Evolutionary conservation across 2,797 vertebrate genomes (phyloP), one percentile per base, ranked within the genome.

Genomic region (Argyrosomus regius): DNA sequence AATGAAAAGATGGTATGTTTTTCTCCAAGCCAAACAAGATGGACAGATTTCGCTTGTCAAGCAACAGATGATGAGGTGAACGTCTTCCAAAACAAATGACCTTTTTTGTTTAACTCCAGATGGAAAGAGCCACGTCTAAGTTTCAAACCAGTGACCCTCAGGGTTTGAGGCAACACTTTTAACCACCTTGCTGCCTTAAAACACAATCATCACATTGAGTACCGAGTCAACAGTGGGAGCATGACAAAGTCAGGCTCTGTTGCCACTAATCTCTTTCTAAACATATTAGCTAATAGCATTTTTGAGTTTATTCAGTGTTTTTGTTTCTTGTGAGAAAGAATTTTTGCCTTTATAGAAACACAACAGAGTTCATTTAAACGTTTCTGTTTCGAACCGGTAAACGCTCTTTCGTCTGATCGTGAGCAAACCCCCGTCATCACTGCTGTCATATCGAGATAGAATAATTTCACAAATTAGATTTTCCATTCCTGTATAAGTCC

Each of bases 401-500:
- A 45, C 5, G 43, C 9, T 26, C 5, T 53, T 24, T 53, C 0
- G 0, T 26, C 6, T 35, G 48, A 79, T 63, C 8, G 5, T 22
- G 2, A 69, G 43, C 39, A 64, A 62, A 26, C 6, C 20, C 12
- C 10, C 2, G 17, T 28, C n/a, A 70, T 24, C 60, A 52, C 56
- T 46, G 28, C 46, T 22, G 9, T 71, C 43, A 61, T 53, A 75
- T 78, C 14, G 11, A 49, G 20, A 14, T 79, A 60, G 35, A 86
- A 67, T 54, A n/a, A 72, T 69, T 31, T 35, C 39, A 26, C 56
- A 57, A 69, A 74, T 78, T 31, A 0, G 5, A 83, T 84, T 81
- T 85, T 75, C 59, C 45, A 20, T 77, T 67, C 20, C 41, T 50
- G 14, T 68, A 26, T 39, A 60, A 73, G n/a, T 82, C 61, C 58